Conservation (phyloP, 2,113 vertebrate species). For the Anolis sagrei region DNA sequence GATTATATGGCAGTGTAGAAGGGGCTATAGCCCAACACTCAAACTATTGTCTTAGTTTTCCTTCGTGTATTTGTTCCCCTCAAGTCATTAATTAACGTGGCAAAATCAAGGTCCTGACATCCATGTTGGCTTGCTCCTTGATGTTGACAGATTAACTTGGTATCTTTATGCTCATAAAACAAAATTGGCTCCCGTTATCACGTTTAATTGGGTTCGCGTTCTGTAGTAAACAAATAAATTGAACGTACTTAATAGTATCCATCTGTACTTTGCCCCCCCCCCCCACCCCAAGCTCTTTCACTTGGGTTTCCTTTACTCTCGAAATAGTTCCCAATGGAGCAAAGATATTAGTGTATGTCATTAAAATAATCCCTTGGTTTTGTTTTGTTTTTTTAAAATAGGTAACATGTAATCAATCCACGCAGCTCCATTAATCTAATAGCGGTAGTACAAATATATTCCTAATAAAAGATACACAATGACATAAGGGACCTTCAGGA, state of each 20-base stretch:
- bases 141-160: not conserved
- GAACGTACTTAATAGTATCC: slow-evolving; percentile 24
- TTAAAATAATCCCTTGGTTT: not conserved
- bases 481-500: slow-evolving; percentile 18
- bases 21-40: too few relatives aligned
- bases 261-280: not conserved
- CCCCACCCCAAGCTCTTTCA: not conserved
- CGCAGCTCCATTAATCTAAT: slow-evolving; percentile 14
- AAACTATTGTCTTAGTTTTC: too few relatives aligned
- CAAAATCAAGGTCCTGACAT: not conserved
- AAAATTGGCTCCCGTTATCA: not conserved
- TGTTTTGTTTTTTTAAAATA: not conserved
- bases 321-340: slow-evolving; percentile 26
- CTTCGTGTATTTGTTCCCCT: too few relatives aligned
- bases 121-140: not conserved
- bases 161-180: slow-evolving; percentile 4
- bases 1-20: too few relatives aligned
- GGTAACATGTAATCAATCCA: not conserved
- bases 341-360: slow-evolving; percentile 11
- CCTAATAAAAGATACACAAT: not conserved
- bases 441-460: slow-evolving; percentile 7
- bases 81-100: not conserved
- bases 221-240: slow-evolving; percentile 22
- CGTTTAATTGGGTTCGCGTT: not conserved
- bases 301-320: slow-evolving; percentile 10